Conservation (phyloP, 64 coral and sea anemone species). For the Astreopora myriophthalma region DNA sequence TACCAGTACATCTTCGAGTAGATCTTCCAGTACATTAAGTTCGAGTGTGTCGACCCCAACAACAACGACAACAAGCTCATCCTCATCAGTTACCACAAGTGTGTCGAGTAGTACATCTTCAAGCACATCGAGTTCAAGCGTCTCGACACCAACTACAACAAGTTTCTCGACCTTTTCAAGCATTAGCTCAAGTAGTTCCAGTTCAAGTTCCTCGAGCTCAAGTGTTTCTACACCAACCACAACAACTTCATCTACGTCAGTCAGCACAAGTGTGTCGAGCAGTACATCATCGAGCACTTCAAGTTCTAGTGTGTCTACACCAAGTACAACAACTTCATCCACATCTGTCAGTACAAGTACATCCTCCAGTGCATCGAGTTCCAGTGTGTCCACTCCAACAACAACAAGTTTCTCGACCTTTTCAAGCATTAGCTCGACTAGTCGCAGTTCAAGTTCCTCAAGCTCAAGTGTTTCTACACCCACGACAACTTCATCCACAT, state of each 20-base stretch:
- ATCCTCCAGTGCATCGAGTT: neutral
- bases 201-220: neutral
- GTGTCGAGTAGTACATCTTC: neutral
- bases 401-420: neutral
- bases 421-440: neutral
- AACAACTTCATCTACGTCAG: conserved; percentile 22
- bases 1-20: neutral
- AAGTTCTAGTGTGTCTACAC: conserved; percentile 25
- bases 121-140: neutral
- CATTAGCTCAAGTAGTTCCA: neutral
- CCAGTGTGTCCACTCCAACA: neutral
- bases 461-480: conserved; percentile 43
- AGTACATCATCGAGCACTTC: neutral
- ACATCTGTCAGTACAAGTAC: conserved; percentile 4
- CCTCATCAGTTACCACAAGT: neutral
- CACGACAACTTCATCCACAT: conserved; percentile 29
- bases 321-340: conserved; percentile 39
- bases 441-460: neutral
- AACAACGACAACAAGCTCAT: neutral
- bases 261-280: neutral
- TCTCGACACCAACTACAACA: neutral
- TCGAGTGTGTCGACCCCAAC: neutral
- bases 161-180: neutral
- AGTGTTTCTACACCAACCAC: conserved; percentile 48
- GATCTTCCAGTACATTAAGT: neutral